phyloP scores from a whole-genome alignment of 2,797 vertebrate species.

The Muraenolepis orangiensis region DNA sequence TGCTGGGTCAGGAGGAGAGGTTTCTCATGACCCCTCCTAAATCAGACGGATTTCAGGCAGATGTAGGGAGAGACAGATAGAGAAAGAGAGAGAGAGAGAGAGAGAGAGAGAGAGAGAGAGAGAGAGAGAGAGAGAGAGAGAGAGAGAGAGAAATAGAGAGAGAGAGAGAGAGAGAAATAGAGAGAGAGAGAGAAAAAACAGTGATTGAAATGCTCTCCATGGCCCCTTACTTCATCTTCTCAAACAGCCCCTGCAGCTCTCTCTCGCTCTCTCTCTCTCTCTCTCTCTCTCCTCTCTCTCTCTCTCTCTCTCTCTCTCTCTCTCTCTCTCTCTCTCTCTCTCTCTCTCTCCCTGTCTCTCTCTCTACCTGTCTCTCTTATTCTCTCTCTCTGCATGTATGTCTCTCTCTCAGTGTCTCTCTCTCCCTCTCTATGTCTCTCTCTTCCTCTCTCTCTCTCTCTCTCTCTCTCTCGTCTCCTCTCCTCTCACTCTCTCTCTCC shows the following conservation, averaged over 20 bases:
- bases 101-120: slow-evolving; percentile 9
- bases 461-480: no score
- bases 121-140: background rate
- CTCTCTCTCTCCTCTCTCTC: no score
- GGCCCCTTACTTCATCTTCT: slow-evolving; percentile 52
- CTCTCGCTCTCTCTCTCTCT: background rate
- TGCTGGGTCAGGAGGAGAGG: slow-evolving; percentile 65
- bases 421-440: background rate
- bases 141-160: slow-evolving; percentile 7
- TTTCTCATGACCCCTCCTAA: slow-evolving; percentile 67
- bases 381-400: background rate
- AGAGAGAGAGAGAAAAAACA: slow-evolving; percentile 5
- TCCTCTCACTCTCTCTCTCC: background rate
- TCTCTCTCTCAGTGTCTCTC: background rate
- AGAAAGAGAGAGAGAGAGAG: background rate
- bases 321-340: slow-evolving; percentile 32
- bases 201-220: slow-evolving; percentile 73
- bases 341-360: no score
- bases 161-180: slow-evolving; percentile 19
- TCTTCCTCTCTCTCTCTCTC: no score
- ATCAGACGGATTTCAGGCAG: slow-evolving; percentile 67
- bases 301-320: no score
- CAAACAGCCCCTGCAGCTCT: slow-evolving; percentile 51
- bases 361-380: no score
- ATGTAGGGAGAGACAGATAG: slow-evolving; percentile 37